These are phyloP conservation scores for Linnaemya vulpina DNA, from an alignment of 2,888 invertebrate species.

Conservation along the genomic window DNA sequence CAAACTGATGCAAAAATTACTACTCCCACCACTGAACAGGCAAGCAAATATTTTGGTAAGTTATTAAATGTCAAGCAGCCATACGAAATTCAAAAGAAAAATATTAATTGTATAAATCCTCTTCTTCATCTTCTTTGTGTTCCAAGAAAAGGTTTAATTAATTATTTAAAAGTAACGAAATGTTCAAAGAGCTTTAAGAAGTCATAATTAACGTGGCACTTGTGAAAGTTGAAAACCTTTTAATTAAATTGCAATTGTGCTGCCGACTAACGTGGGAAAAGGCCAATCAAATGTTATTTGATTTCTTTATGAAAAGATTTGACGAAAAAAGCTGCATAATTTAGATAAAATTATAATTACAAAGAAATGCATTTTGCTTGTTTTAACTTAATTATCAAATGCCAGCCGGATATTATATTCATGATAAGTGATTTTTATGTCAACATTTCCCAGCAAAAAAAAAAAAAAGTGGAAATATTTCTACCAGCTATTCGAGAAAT, in stretches of 20 bases:
- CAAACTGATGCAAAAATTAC: constrained; percentile 14
- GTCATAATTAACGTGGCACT: constrained; percentile 28
- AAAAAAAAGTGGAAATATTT: no score
- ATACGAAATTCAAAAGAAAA: neutral
- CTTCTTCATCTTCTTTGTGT: neutral
- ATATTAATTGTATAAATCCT: neutral
- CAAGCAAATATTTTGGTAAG: neutral
- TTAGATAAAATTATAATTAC: neutral
- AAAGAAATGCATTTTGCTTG: neutral
- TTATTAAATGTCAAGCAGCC: neutral
- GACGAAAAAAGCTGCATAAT: neutral
- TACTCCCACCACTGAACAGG: constrained; percentile 35
- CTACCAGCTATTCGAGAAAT: no score
- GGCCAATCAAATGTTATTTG: constrained; percentile 2
- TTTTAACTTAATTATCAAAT: neutral
- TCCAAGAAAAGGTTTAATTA: neutral
- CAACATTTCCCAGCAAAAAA: no score
- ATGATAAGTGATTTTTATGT: neutral
- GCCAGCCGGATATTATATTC: neutral
- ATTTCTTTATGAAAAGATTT: neutral
- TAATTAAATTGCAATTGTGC: neutral
- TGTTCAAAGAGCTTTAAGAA: neutral
- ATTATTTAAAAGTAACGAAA: constrained; percentile 22
- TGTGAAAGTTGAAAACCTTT: constrained; percentile 10
- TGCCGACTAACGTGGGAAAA: constrained; percentile 2